Percentiles rank a stretch among this genome's conserved stretches.
phyloP scores from a whole-genome alignment of 2,113 vertebrate species.

The human (Homo sapiens) region GRCh38 chr4:3407501-3408000 shows the following conservation, averaged over 20 bases:
- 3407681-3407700: background rate
- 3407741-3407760: accelerated
- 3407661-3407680: background rate
- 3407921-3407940: background rate
- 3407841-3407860: too few species aligned
- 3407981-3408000: accelerated
- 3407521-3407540: conserved; percentile 92
- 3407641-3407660: background rate
- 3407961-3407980: background rate
- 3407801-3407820: accelerated
- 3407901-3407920: background rate
- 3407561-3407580: conserved; percentile 95
- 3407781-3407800: accelerated
- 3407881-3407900: background rate
- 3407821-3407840: accelerated
- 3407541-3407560: conserved; percentile 96
- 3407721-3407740: background rate
- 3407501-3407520: conserved; percentile 90
- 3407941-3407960: background rate
- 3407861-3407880: accelerated
- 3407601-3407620: background rate
- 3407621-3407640: background rate
- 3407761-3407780: background rate
- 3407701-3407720: background rate
- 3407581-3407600: background rate